Evolutionary conservation across 2,797 vertebrate species (phyloP).

Genomic region (Champsocephalus gunnari): DNA sequence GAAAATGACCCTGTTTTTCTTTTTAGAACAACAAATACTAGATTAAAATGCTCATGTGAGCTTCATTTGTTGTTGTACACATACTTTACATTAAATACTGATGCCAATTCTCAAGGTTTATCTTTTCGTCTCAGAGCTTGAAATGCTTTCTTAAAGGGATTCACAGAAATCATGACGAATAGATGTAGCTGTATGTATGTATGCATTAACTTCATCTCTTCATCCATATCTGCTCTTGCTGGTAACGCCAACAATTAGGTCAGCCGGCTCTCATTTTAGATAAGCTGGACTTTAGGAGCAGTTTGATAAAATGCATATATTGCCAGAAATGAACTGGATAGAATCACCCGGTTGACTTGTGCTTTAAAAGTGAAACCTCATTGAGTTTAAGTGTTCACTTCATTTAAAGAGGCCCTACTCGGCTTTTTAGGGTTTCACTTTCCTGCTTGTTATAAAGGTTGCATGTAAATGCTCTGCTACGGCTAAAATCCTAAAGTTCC

Average conservation of each 20-base stretch:
- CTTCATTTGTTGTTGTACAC: neutral
- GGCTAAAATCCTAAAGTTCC: no score
- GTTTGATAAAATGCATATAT: constrained; percentile 52
- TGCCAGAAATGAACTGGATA: constrained; percentile 3
- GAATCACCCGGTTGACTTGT: neutral
- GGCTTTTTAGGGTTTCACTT: neutral
- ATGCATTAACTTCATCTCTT: constrained; percentile 61
- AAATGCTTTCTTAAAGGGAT: constrained; percentile 17
- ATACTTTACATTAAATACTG: neutral
- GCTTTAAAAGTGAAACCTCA: neutral
- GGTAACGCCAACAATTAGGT: constrained; percentile 68
- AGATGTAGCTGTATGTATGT: constrained; percentile 35
- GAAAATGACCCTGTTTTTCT: neutral
- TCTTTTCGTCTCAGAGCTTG: neutral
- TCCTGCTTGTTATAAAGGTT: no score
- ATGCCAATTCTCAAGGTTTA: neutral
- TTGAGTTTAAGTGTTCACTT: neutral
- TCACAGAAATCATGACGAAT: constrained; percentile 18
- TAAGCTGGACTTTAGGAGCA: constrained; percentile 68
- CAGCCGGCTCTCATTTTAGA: constrained; percentile 67
- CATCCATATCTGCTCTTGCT: constrained; percentile 60
- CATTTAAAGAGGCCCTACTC: neutral
- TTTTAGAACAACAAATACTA: neutral
- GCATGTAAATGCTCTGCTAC: no score
- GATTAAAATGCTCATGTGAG: neutral